Evolutionary conservation across 2,113 vertebrate genomes (phyloP).

Genomic region (Chunga burmeisteri): DNA sequence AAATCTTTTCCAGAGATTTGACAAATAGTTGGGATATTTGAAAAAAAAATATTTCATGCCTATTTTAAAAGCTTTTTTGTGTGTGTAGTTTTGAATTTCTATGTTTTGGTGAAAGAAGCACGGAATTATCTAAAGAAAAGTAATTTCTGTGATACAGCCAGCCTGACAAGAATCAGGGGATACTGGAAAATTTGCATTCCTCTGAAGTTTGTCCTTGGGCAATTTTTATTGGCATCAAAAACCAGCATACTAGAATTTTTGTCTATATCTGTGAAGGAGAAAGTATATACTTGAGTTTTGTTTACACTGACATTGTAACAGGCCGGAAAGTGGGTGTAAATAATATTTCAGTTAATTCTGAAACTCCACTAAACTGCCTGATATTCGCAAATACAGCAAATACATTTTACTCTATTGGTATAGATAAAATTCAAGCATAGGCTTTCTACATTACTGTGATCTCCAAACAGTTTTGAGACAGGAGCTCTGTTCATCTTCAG

Average conservation of each 20-base stretch:
- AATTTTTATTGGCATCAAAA: neutral
- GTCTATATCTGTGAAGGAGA: neutral
- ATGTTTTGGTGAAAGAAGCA: neutral
- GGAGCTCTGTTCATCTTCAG: constrained; percentile 48
- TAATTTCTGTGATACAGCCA: neutral
- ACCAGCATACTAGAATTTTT: neutral
- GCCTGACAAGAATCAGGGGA: neutral
- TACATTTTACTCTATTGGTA: neutral
- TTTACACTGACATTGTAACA: neutral
- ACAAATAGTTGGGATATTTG: neutral
- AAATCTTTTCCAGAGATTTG: neutral
- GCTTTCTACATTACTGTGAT: neutral
- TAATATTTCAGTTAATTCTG: neutral
- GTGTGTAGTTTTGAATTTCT: neutral
- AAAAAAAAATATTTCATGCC: neutral
- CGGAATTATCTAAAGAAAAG: neutral
- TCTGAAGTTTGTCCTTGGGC: neutral
- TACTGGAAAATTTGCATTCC: neutral
- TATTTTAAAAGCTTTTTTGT: neutral
- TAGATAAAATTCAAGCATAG: neutral
- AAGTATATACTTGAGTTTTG: neutral
- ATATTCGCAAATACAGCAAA: neutral
- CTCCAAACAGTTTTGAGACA: neutral
- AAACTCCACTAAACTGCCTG: neutral
- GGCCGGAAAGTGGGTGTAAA: neutral